Evolutionary conservation across 2,888 invertebrate species (phyloP).

Genomic region (Dinocampus coccinellae): DNA sequence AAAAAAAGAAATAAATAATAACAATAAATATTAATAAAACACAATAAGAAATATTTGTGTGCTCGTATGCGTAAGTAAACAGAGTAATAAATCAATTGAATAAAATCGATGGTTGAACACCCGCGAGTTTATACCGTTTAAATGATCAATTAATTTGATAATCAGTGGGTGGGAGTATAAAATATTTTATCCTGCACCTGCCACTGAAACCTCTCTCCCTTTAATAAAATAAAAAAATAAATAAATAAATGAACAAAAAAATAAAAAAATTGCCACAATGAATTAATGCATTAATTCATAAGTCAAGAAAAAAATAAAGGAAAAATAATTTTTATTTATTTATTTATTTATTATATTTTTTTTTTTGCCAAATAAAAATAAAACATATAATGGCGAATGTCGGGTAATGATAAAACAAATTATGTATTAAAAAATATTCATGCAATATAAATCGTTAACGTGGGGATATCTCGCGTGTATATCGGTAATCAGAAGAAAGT

Average conservation of each 20-base stretch:
- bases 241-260: too few species aligned
- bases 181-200: neutral
- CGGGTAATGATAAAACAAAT: neutral
- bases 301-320: neutral
- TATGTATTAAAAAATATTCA: neutral
- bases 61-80: neutral
- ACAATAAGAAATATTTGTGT: neutral
- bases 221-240: neutral
- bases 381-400: neutral
- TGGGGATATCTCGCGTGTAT: neutral
- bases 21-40: too few species aligned
- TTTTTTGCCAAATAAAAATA: neutral
- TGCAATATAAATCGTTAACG: neutral
- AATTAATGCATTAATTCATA: neutral
- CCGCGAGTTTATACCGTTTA: neutral
- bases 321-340: too few species aligned
- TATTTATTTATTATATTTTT: too few species aligned
- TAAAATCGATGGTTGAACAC: neutral
- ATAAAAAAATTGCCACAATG: neutral
- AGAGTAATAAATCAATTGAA: neutral
- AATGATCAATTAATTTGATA: neutral
- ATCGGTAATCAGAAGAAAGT: constrained; percentile 33
- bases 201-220: too few species aligned
- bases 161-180: neutral
- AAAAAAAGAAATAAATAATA: too few species aligned